These are phyloP conservation scores for Streptopelia turtur DNA, from an alignment of 2,797 vertebrate species.

Conservation along the genomic window DNA sequence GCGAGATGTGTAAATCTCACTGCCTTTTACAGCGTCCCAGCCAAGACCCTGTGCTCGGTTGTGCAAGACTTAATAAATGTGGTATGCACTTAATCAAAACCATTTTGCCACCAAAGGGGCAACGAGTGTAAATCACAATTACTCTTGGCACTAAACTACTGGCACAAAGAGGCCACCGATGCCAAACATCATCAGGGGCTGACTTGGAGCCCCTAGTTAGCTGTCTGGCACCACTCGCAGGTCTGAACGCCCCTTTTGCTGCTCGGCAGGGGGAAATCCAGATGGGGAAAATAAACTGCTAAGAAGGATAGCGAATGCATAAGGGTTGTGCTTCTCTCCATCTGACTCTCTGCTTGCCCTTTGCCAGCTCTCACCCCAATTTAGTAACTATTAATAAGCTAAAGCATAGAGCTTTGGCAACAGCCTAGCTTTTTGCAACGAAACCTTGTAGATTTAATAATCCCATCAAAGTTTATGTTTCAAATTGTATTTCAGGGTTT, in stretches of 20 bases:
- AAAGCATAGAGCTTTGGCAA: slow-evolving; percentile 47
- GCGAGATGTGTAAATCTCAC: slow-evolving; percentile 81
- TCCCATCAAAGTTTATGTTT: slow-evolving; percentile 66
- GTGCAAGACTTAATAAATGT: slow-evolving; percentile 81
- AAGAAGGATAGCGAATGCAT: slow-evolving; percentile 20
- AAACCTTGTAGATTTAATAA: slow-evolving; percentile 70
- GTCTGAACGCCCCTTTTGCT: slow-evolving; percentile 27
- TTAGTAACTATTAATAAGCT: slow-evolving; percentile 70
- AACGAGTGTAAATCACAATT: slow-evolving; percentile 80
- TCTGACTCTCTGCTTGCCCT: slow-evolving; percentile 17
- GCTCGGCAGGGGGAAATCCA: slow-evolving; percentile 70
- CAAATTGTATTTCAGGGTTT: slow-evolving; percentile 65
- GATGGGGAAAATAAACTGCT: slow-evolving; percentile 58
- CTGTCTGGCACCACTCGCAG: slow-evolving; percentile 49
- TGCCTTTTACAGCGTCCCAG: slow-evolving; percentile 73
- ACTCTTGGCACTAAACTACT: slow-evolving; percentile 78
- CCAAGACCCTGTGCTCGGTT: slow-evolving; percentile 63
- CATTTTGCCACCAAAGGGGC: slow-evolving; percentile 83
- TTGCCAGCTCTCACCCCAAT: slow-evolving; percentile 62
- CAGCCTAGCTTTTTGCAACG: slow-evolving; percentile 39
- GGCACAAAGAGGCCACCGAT: slow-evolving; percentile 72
- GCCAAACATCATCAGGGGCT: slow-evolving; percentile 65
- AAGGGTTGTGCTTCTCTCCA: slow-evolving; percentile 24
- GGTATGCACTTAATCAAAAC: slow-evolving; percentile 85
- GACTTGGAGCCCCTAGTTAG: slow-evolving; percentile 61